These are phyloP conservation scores for Nylanderia fulva DNA, from an alignment of 1,140 invertebrate species.

Conservation along the genomic window DNA sequence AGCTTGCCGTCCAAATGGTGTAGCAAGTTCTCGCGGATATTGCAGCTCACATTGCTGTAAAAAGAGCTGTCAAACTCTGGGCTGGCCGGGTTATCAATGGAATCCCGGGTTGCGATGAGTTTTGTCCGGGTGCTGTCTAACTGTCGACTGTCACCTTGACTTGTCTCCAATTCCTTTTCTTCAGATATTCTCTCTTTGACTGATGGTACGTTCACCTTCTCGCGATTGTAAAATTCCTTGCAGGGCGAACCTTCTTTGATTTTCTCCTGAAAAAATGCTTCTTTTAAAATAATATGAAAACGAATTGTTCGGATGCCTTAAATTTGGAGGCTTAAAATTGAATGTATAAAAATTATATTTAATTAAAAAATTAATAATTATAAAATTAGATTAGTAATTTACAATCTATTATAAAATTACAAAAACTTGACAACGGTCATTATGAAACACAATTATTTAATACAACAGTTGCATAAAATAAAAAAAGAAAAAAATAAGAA, in stretches of 20 bases:
- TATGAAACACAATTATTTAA: not conserved
- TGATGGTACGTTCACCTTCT: conserved; percentile 16
- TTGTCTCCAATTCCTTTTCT: conserved; percentile 42
- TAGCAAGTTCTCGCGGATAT: conserved; percentile 89
- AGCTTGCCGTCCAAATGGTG: conserved; percentile 89
- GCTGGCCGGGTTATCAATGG: conserved; percentile 74
- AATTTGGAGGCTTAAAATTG: not conserved
- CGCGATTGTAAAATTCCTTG: conserved; percentile 60
- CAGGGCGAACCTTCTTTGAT: conserved; percentile 55
- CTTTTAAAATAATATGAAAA: not conserved
- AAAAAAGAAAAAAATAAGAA: not conserved
- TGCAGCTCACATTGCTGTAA: conserved; percentile 87
- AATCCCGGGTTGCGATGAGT: conserved; percentile 48
- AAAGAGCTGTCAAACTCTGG: conserved; percentile 87
- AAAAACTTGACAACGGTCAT: not conserved
- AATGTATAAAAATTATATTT: not conserved
- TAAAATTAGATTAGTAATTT: not conserved
- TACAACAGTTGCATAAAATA: not conserved
- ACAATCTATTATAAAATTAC: not conserved
- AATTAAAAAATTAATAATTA: not conserved
- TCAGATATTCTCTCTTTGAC: conserved; percentile 65
- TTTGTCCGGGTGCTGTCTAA: conserved; percentile 55
- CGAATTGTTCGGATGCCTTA: not conserved
- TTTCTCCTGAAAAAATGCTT: conserved; percentile 59
- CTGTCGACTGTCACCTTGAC: conserved; percentile 13